These are phyloP conservation scores for Andrena bucephala DNA, from an alignment of 2,888 invertebrate species.

Conservation along the genomic window DNA sequence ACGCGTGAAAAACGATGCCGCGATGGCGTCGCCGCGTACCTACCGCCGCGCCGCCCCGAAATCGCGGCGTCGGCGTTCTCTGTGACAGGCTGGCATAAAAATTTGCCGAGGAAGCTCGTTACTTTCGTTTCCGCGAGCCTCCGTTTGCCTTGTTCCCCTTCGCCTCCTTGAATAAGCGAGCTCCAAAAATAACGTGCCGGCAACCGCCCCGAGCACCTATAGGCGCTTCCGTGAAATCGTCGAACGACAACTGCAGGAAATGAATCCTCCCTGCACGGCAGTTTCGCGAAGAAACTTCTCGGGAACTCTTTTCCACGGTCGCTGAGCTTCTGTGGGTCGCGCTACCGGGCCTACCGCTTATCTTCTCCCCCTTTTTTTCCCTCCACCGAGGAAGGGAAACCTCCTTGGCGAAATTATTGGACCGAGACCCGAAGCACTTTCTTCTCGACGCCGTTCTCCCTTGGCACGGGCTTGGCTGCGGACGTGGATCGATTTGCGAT, in stretches of 20 bases:
- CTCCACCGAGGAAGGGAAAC: background rate
- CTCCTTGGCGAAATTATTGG: slow-evolving; percentile 19
- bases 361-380: background rate
- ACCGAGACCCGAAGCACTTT: slow-evolving; percentile 15
- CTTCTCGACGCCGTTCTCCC: background rate
- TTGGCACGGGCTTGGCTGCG: background rate
- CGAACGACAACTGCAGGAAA: slow-evolving; percentile 68
- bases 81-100: slow-evolving; percentile 52
- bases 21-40: slow-evolving; percentile 19
- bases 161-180: slow-evolving; percentile 46
- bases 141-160: slow-evolving; percentile 47
- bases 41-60: slow-evolving; percentile 9
- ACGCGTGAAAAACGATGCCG: slow-evolving; percentile 20
- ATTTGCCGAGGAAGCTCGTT: slow-evolving; percentile 63
- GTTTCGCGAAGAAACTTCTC: slow-evolving; percentile 54
- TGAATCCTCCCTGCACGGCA: slow-evolving; percentile 39
- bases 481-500: slow-evolving; percentile 18
- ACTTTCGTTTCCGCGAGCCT: slow-evolving; percentile 56
- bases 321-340: background rate
- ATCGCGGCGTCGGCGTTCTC: slow-evolving; percentile 50
- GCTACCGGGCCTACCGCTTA: background rate
- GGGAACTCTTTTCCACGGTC: slow-evolving; percentile 33
- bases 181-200: slow-evolving; percentile 63
- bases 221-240: slow-evolving; percentile 58
- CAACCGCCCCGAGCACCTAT: slow-evolving; percentile 5